Base-by-base conservation (phyloP, 2,113 vertebrate species). In the Tympanuchus pallidicinctus region DNA sequence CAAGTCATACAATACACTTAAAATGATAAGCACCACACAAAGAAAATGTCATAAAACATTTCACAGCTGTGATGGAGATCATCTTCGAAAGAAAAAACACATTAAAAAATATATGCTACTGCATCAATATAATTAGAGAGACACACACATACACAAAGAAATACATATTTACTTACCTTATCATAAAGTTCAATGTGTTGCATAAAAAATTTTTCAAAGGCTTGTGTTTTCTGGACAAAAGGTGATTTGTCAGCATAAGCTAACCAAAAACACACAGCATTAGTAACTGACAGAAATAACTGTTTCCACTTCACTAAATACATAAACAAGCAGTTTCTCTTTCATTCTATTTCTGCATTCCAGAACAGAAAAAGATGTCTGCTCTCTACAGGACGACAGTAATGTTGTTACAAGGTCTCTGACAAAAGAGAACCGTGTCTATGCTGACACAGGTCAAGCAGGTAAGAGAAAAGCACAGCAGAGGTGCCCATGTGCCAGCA, bases 171-270 rank as follows among this genome's bases (percentile, higher is more conserved):
- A 21, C 18, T 64, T 97, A 99, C 99, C 98, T 99, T 99, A 90
- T 99, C 98, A 94, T 99, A 99, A 64, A 99, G 97, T 38, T 99
- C 98, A 96, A 99, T 99, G 86, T 86, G 98, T 27, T 96, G 97
- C 45, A 96, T 94, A 87, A 99, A 99, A 94, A 99, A 99, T 45
- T 98, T 98, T 90, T 99, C 99, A 98, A 99, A 99, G 28, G 98
- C 98, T 97, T 98, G 98, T 93, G 98, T 99, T 97, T 99, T 99
- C 97, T 97, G 97, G 92, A 99, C 97, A 95, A 97, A 98, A 47
- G 98, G 98, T 63, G 98, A 98, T 76, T 94, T 98, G 88, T 98
- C 95, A 50, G 98, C 98, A 95, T 99, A 99, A 86, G 98, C 99
- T 99, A 92, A 76, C 66, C 22, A 88, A 95, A 90, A 95, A 32